Percentiles rank a stretch among this genome's conserved stretches.
Evolutionary conservation across 2,113 vertebrate species (phyloP).

Genomic region (Pseudonaja textilis): DNA sequence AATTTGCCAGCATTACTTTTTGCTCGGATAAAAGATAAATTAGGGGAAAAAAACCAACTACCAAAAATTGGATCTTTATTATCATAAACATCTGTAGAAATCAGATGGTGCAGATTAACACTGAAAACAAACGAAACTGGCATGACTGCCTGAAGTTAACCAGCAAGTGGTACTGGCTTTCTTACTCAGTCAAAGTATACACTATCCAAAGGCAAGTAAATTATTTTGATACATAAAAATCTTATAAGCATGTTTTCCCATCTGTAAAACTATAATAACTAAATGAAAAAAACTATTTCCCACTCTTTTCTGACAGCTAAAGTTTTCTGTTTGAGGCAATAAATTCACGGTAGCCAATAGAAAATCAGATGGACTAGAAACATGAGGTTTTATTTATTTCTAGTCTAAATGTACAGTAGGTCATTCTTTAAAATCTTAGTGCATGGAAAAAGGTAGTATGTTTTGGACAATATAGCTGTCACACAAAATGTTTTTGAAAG

Average conservation of each 20-base stretch:
- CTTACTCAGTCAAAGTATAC: not conserved
- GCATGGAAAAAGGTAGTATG: not conserved
- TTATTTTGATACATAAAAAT: not conserved
- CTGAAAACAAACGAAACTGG: not conserved
- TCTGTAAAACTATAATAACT: not conserved
- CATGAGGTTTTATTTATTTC: not conserved
- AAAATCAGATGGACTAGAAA: not conserved
- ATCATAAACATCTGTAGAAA: not conserved
- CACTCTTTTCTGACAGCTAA: not conserved
- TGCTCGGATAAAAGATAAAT: not conserved
- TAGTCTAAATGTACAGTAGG: not conserved
- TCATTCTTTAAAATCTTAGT: not conserved
- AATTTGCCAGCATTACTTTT: not conserved
- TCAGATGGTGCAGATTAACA: not conserved
- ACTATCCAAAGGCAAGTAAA: not conserved
- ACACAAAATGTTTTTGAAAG: not conserved
- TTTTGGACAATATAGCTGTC: not conserved
- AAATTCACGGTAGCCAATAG: not conserved
- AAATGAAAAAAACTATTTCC: not conserved
- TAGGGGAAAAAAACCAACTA: not conserved
- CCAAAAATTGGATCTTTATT: not conserved
- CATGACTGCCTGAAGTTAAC: not conserved
- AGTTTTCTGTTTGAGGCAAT: not conserved
- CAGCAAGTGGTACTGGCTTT: not conserved
- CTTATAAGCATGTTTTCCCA: not conserved